Percentiles rank a stretch among this genome's conserved stretches.
Conservation (phyloP, 2,797 vertebrate species). For the Anas acuta region DNA sequence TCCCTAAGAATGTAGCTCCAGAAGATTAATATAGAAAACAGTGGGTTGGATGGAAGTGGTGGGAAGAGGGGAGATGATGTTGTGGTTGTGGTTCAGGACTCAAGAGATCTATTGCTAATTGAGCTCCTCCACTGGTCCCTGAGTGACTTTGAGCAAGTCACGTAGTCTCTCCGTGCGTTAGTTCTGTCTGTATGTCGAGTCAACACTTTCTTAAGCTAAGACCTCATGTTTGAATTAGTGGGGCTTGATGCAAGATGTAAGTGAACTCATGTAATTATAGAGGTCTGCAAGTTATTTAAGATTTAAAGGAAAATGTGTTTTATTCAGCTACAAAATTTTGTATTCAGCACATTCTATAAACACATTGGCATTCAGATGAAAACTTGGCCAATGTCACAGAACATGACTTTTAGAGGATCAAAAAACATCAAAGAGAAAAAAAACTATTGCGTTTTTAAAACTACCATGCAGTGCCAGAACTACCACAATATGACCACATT, state of each 20-base stretch:
- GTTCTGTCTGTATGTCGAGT: not conserved
- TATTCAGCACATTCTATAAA: not conserved
- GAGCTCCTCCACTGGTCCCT: not conserved
- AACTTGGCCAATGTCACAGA: not conserved
- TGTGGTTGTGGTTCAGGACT: not conserved
- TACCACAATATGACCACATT: not conserved
- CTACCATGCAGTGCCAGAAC: not conserved
- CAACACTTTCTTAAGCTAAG: not conserved
- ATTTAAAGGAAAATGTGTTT: not conserved
- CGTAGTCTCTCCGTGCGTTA: not conserved
- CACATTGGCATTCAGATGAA: not conserved
- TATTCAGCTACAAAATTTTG: not conserved
- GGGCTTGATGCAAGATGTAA: not conserved
- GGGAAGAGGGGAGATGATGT: not conserved
- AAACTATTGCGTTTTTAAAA: not conserved
- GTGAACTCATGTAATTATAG: not conserved
- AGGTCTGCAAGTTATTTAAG: not conserved
- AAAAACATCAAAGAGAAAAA: not conserved
- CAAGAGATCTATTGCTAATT: not conserved
- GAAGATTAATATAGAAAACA: not conserved
- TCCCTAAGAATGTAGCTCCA: not conserved
- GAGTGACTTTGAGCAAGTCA: not conserved
- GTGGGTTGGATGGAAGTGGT: not conserved
- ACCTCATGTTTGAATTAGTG: not conserved
- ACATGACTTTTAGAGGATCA: not conserved